A percentile compares a stretch with the other conserved stretches of the same genome.
phyloP scores from a whole-genome alignment of 2,797 vertebrate genomes.

The Cetoscarus ocellatus region DNA sequence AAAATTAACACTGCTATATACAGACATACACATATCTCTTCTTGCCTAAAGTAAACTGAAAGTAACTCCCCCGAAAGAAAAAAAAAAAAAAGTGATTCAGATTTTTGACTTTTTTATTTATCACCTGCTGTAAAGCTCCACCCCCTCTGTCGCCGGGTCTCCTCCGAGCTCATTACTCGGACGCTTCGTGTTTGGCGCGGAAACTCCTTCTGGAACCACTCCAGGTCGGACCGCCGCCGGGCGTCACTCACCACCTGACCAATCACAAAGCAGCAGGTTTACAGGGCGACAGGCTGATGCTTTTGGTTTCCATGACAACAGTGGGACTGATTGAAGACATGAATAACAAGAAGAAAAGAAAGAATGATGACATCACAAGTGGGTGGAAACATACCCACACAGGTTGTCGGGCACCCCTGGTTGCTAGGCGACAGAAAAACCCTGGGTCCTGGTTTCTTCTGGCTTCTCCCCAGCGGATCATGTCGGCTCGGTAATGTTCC shows the following conservation, averaged over 20 bases:
- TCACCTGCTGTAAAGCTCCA: constrained; percentile 89
- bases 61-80: no score
- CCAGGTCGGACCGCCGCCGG: constrained; percentile 87
- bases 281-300: no score
- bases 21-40: no score
- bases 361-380: not conserved
- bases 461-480: constrained; percentile 94
- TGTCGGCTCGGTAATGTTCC: constrained; percentile 87
- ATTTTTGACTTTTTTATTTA: no score
- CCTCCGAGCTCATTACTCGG: constrained; percentile 85
- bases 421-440: constrained; percentile 89
- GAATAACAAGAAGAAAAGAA: not conserved
- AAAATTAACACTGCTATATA: no score
- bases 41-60: no score
- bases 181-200: constrained; percentile 78
- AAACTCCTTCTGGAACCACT: constrained; percentile 88
- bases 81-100: no score
- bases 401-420: constrained; percentile 76
- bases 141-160: constrained; percentile 85
- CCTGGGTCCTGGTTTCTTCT: constrained; percentile 84
- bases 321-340: not conserved
- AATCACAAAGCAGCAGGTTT: constrained; percentile 24
- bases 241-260: constrained; percentile 92
- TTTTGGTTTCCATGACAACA: no score
- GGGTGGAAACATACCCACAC: constrained; percentile 87